Evolutionary conservation across 2,888 invertebrate genomes (phyloP), one percentile per base, ranked within the genome.

Genomic region (Epistrophella euchroma): DNA sequence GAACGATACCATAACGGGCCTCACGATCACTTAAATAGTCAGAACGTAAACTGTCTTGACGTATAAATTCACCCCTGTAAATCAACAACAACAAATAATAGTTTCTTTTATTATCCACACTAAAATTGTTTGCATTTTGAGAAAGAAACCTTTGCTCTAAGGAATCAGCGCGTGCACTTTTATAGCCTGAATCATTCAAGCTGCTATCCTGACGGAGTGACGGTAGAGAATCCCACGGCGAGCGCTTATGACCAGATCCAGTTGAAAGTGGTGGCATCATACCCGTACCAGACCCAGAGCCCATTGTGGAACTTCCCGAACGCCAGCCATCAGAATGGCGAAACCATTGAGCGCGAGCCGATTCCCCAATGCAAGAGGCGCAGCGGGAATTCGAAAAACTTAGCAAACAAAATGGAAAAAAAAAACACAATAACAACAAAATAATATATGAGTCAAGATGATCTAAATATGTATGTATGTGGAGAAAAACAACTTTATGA

Each of bases 21-120:
- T 97, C 97, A 88, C 97, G 95, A 93, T 97, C 98, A 91, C 97
- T 97, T 93, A 97, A 95, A 93, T 97, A 98, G 91, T 97, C 97
- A 2, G 97, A 97, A 68, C 97, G 95, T 87, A 97, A 94, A 92
- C 97, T 97, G 93, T 97, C 97, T 93, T 97, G 97, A 15, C 97
- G 95, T 92, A 97, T 97, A 91, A 97, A 97, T 89, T 96, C 95
- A 78, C 96, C 96, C 91, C 97, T 97, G 94, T 58, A 88, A 47
- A 62, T 22, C 25, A 47, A 50, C 37, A 77, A 68, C 45, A 74
- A 74, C 6, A 83, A 73, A 83, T 28, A n/a, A 4, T 55, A n/a
- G 32, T 28, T 22, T 19, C 19, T 43, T 66, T 71, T 52, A 75
- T 35, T 75, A 84, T 43, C 35, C 58, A 32, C 19, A 10, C 43